Percentiles rank a stretch among this genome's conserved stretches.
These are phyloP conservation scores for Phymorhynchus buccinoides DNA, from an alignment of 1,140 invertebrate species.

Conservation along the genomic window DNA sequence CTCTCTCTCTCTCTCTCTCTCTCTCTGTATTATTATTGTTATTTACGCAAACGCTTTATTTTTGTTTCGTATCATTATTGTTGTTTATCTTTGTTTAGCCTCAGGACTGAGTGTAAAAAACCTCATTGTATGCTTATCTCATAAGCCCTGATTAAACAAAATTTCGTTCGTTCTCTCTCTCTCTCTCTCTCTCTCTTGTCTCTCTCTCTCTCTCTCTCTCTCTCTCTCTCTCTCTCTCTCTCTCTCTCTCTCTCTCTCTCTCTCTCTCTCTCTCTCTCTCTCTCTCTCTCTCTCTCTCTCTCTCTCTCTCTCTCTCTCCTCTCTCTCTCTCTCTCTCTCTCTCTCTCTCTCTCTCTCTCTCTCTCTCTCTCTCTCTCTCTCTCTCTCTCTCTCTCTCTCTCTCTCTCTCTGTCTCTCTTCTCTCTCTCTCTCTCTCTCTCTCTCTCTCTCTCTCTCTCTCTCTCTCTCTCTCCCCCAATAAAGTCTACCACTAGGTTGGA, in stretches of 20 bases:
- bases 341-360: not conserved
- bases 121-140: too few relatives aligned
- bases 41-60: too few relatives aligned
- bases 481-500: not conserved
- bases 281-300: constrained; percentile 14
- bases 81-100: too few relatives aligned
- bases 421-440: too few relatives aligned
- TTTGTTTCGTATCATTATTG: too few relatives aligned
- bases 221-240: not conserved
- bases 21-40: too few relatives aligned
- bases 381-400: not conserved
- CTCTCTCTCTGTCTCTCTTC: not conserved
- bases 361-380: constrained; percentile 15
- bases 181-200: too few relatives aligned
- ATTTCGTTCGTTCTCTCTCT: too few relatives aligned
- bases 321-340: not conserved
- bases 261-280: constrained; percentile 18
- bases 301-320: not conserved
- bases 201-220: too few relatives aligned
- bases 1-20: too few relatives aligned
- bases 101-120: too few relatives aligned
- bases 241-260: not conserved
- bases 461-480: not conserved
- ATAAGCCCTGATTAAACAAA: too few relatives aligned
- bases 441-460: constrained; percentile 20